Percentiles rank a stretch among this genome's conserved stretches.
Conservation (phyloP, 2,797 vertebrate species). For the Poeciliopsis presidionis region DNA sequence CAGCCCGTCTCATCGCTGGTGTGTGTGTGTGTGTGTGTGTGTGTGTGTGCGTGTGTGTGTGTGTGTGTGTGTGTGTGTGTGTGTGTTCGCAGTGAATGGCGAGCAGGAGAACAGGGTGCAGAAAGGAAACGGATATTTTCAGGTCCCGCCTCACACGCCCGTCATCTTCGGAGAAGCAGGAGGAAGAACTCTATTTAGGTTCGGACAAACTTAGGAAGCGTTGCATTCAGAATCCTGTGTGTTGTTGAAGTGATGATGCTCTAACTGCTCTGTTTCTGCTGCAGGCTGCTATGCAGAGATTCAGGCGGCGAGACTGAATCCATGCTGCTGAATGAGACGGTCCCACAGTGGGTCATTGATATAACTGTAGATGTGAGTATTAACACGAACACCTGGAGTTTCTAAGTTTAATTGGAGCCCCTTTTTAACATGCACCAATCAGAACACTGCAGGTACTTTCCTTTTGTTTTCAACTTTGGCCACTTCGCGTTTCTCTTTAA, state of each 20-base stretch:
- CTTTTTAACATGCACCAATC: background rate
- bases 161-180: constrained; percentile 98
- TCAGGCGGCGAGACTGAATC: constrained; percentile 98
- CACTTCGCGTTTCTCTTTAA: background rate
- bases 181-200: constrained; percentile 97
- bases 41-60: constrained; percentile 12
- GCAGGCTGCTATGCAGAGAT: constrained; percentile 95
- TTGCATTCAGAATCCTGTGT: background rate
- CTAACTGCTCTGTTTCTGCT: constrained; percentile 5
- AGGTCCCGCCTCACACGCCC: constrained; percentile 97
- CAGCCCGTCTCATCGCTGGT: constrained; percentile 7
- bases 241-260: background rate
- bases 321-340: constrained; percentile 98
- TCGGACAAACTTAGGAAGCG: constrained; percentile 19
- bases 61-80: background rate
- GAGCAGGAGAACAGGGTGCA: constrained; percentile 95
- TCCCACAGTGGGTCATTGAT: constrained; percentile 99
- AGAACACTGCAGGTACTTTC: background rate
- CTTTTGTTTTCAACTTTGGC: background rate
- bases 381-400: background rate
- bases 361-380: constrained; percentile 98
- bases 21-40: constrained; percentile 20
- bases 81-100: constrained; percentile 86
- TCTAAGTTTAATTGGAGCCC: background rate
- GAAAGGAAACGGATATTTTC: constrained; percentile 98